A percentile compares a stretch with the other conserved stretches of the same genome.
These are phyloP conservation scores for Suncus etruscus DNA, from an alignment of 2,113 vertebrate genomes.

Conservation along the genomic window DNA sequence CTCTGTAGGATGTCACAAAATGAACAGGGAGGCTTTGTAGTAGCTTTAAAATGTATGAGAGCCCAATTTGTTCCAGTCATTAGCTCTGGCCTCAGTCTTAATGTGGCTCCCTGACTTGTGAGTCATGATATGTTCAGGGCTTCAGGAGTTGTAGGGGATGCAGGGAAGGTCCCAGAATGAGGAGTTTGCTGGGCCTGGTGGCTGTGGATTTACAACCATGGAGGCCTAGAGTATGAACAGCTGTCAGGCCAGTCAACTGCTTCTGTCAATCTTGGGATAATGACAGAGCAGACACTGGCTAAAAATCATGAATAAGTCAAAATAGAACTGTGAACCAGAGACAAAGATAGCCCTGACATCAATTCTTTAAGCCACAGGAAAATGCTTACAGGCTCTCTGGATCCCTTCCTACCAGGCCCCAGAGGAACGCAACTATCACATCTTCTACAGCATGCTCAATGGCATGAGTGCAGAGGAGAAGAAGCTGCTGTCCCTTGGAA, in stretches of 20 bases:
- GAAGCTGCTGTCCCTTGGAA: slow-evolving; percentile 92
- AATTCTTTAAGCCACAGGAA: no score
- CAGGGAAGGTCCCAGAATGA: neutral
- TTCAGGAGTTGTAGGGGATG: neutral
- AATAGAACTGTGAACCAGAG: neutral
- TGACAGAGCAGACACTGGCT: neutral
- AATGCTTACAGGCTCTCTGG: neutral
- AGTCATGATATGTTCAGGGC: neutral
- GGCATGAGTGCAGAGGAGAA: slow-evolving; percentile 95
- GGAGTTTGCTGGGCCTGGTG: no score
- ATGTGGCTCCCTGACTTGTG: neutral
- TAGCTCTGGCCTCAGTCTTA: neutral
- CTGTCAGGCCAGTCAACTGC: no score
- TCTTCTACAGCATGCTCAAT: slow-evolving; percentile 98
- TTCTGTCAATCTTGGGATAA: neutral
- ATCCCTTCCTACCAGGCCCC: slow-evolving; percentile 87
- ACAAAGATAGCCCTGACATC: neutral
- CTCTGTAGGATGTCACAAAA: neutral
- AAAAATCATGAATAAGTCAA: neutral
- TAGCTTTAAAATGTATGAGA: no score
- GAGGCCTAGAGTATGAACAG: neutral
- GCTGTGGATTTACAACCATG: neutral
- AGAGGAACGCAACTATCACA: slow-evolving; percentile 97
- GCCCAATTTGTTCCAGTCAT: neutral
- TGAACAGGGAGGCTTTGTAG: neutral